A percentile compares a stretch with the other conserved stretches of the same genome.
Conservation (phyloP, 2,113 vertebrate genomes). For the Scomber colias region DNA sequence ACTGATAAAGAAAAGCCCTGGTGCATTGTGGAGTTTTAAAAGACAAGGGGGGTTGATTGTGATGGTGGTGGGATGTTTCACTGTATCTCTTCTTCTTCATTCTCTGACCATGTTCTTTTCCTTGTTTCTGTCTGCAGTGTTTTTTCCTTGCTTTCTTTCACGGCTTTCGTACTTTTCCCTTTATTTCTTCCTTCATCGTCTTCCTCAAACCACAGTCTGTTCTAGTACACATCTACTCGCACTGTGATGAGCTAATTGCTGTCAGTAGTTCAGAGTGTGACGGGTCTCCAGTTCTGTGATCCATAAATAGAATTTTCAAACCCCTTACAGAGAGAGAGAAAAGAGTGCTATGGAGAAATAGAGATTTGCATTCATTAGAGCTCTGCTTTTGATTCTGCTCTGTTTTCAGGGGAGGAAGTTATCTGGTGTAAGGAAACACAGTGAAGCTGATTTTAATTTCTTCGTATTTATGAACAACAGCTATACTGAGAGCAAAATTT, state of each 20-base stretch:
- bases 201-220: constrained; percentile 15
- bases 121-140: neutral
- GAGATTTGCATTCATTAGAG: constrained; percentile 53
- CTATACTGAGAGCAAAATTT: neutral
- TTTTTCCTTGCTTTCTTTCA: neutral
- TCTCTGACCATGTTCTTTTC: neutral
- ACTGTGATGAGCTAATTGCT: constrained; percentile 60
- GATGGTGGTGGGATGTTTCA: constrained; percentile 15
- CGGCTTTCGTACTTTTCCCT: neutral
- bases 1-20: constrained; percentile 2
- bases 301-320: constrained; percentile 68
- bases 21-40: constrained; percentile 26
- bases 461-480: neutral
- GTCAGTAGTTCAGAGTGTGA: constrained; percentile 52
- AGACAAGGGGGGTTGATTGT: neutral
- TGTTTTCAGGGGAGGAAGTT: constrained; percentile 22
- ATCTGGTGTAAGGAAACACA: neutral
- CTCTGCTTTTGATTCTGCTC: constrained; percentile 23
- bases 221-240: constrained; percentile 9
- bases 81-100: neutral
- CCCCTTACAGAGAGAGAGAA: constrained; percentile 29
- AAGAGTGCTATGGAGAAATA: constrained; percentile 24
- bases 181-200: constrained; percentile 20
- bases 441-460: neutral
- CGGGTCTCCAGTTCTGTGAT: constrained; percentile 40